phyloP scores from a whole-genome alignment of 2,888 invertebrate species.

The Stictocephala bisonia region DNA sequence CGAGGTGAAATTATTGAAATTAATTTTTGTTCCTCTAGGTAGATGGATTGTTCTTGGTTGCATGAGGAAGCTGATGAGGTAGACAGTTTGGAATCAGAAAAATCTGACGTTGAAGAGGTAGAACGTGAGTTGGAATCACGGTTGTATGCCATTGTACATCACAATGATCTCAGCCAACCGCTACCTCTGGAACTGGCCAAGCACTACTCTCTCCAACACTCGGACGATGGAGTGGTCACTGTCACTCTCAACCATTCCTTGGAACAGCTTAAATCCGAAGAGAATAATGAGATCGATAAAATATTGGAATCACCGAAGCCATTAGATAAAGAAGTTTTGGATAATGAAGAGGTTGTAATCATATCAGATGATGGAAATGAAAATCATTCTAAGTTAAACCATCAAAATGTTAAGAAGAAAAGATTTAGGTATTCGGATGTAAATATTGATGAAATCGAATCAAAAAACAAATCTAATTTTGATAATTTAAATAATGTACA shows the following conservation, averaged over 20 bases:
- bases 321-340: neutral
- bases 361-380: neutral
- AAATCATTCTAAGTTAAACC: neutral
- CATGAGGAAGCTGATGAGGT: constrained; percentile 4
- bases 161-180: constrained; percentile 46
- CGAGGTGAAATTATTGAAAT: too few species aligned
- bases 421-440: neutral
- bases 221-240: constrained; percentile 16
- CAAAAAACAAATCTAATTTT: neutral
- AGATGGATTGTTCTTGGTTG: constrained; percentile 34
- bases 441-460: constrained; percentile 2
- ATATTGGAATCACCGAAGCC: too few species aligned
- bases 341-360: neutral
- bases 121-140: constrained; percentile 35
- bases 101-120: constrained; percentile 30
- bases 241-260: constrained; percentile 36
- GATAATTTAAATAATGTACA: too few species aligned
- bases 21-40: too few species aligned
- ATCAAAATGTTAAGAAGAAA: neutral
- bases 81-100: constrained; percentile 9
- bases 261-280: constrained; percentile 16
- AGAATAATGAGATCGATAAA: too few species aligned
- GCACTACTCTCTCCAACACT: constrained; percentile 26
- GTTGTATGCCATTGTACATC: constrained; percentile 42
- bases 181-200: constrained; percentile 36